phyloP scores from a whole-genome alignment of 2,888 invertebrate species.

The Xestia c-nigrum region DNA sequence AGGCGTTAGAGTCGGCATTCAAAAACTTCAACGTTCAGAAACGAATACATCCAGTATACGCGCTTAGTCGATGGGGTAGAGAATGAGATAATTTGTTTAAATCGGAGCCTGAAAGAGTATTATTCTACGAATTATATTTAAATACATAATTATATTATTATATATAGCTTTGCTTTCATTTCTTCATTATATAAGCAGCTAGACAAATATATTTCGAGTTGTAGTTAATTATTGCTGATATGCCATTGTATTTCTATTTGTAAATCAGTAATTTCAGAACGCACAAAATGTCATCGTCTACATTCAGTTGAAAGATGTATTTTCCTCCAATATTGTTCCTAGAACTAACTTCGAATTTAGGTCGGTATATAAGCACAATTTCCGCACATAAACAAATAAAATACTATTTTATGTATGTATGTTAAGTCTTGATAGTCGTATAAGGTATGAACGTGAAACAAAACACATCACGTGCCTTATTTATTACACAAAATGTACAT shows the following conservation, averaged over 20 bases:
- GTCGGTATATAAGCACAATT: slow-evolving; percentile 11
- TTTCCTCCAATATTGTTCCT: slow-evolving; percentile 31
- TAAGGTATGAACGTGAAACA: slow-evolving; percentile 49
- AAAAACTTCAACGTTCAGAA: neutral
- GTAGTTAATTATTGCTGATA: neutral
- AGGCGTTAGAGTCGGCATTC: neutral
- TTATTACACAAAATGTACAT: slow-evolving; percentile 50
- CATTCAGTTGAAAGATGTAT: neutral
- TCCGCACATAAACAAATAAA: slow-evolving; percentile 11
- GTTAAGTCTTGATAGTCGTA: neutral
- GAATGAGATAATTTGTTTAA: neutral
- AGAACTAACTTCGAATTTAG: slow-evolving; percentile 24
- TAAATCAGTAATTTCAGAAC: slow-evolving; percentile 3
- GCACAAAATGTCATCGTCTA: slow-evolving; percentile 7
- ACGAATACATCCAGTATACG: neutral
- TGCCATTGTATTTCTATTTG: neutral
- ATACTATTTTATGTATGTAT: slow-evolving; percentile 9
- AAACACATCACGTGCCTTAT: slow-evolving; percentile 65
- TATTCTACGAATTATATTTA: slow-evolving; percentile 37
- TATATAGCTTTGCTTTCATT: slow-evolving; percentile 34
- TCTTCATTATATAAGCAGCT: neutral
- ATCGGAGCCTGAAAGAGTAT: slow-evolving; percentile 35
- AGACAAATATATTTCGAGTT: neutral
- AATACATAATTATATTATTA: slow-evolving; percentile 46
- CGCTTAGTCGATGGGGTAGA: neutral